Evolutionary conservation across 1,140 invertebrate genomes (phyloP).

Genomic region (Latrodectus geometricus): DNA sequence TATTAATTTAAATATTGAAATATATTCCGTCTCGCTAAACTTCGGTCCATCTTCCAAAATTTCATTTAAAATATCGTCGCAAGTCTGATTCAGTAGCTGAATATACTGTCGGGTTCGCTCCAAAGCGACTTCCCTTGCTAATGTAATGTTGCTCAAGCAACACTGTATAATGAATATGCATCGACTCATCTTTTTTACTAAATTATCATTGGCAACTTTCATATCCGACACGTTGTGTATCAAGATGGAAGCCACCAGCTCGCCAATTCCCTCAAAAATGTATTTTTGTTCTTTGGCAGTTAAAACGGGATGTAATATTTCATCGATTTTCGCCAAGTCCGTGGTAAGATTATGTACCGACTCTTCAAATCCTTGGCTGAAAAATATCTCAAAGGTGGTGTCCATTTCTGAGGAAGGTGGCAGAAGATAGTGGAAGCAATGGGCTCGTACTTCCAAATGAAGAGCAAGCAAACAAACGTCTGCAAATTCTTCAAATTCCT

Average conservation of each 20-base stretch:
- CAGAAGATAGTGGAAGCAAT: conserved; percentile 92
- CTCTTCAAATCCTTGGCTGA: conserved; percentile 81
- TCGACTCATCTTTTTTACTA: conserved; percentile 84
- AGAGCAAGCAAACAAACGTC: conserved; percentile 90
- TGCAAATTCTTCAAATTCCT: conserved; percentile 87
- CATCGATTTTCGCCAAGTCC: conserved; percentile 83
- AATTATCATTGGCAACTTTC: conserved; percentile 81
- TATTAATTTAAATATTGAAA: conserved; percentile 8
- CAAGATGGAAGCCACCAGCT: conserved; percentile 86
- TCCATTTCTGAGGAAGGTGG: conserved; percentile 70
- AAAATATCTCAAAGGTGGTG: conserved; percentile 42
- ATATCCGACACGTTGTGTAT: conserved; percentile 85
- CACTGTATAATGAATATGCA: conserved; percentile 89
- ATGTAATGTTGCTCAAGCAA: conserved; percentile 85
- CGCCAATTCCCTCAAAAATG: conserved; percentile 92
- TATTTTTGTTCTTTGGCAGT: conserved; percentile 87
- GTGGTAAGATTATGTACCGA: conserved; percentile 84
- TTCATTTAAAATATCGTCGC: conserved; percentile 84
- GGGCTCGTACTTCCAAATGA: conserved; percentile 92
- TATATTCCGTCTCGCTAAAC: conserved; percentile 85
- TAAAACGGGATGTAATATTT: conserved; percentile 80
- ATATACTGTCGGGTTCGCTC: conserved; percentile 90
- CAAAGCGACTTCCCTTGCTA: conserved; percentile 83
- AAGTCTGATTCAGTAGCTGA: conserved; percentile 83
- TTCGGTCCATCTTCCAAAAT: conserved; percentile 84